Percentiles rank a stretch among this genome's conserved stretches.
Evolutionary conservation across 2,888 invertebrate species (phyloP).

Genomic region (Agrilus biguttatus): DNA sequence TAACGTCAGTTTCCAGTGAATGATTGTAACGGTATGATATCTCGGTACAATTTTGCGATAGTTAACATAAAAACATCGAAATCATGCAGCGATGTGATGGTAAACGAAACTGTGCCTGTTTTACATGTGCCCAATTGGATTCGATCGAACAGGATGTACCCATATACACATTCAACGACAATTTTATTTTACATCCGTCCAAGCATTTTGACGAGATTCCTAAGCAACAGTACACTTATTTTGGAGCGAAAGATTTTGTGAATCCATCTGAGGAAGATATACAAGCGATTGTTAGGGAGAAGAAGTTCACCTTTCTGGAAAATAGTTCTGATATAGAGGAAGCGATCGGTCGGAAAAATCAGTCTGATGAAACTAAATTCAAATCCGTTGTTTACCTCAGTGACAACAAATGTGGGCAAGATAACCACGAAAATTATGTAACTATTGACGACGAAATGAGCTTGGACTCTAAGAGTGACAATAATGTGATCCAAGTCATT

Average conservation of each 20-base stretch:
- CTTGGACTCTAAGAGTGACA: conserved; percentile 21
- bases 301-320: conserved; percentile 31
- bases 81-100: no score
- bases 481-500: conserved; percentile 24
- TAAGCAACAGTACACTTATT: conserved; percentile 35
- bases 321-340: conserved; percentile 31
- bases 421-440: conserved; percentile 8
- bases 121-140: no score
- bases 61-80: no score
- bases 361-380: conserved; percentile 17
- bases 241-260: conserved; percentile 41
- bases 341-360: conserved; percentile 4
- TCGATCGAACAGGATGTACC: no score
- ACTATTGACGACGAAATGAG: conserved; percentile 24
- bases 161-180: conserved; percentile 4
- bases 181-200: conserved; percentile 32
- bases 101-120: no score
- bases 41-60: no score
- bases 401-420: conserved; percentile 11
- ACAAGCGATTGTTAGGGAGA: conserved; percentile 27
- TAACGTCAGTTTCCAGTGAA: no score
- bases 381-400: conserved; percentile 29
- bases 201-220: conserved; percentile 32
- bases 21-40: no score
- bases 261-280: conserved; percentile 32